phyloP scores from a whole-genome alignment of 2,888 invertebrate genomes.

The Andrena marginata region DNA sequence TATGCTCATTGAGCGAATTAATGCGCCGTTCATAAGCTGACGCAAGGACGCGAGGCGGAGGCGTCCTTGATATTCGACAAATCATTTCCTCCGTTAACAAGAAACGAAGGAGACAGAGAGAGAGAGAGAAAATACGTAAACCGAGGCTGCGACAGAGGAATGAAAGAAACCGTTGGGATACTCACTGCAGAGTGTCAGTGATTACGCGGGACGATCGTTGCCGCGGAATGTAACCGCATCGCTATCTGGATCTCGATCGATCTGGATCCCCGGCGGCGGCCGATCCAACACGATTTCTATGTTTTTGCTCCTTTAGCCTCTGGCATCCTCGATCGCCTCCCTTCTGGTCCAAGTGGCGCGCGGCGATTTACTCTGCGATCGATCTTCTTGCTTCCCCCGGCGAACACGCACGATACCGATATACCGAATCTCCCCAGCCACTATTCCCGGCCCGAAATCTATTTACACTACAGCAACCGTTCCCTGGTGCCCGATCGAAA shows the following conservation, averaged over 20 bases:
- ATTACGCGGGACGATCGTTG: conserved; percentile 66
- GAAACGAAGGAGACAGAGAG: not conserved
- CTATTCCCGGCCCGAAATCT: not conserved
- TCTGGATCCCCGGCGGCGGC: conserved; percentile 23
- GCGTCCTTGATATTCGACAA: conserved; percentile 64
- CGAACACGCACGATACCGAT: not conserved
- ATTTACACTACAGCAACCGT: conserved; percentile 2
- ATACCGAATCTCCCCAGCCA: not conserved
- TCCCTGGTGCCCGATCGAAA: not conserved
- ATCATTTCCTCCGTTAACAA: conserved; percentile 39
- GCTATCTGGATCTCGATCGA: conserved; percentile 55
- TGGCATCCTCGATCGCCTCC: conserved; percentile 40
- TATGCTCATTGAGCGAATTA: conserved; percentile 74
- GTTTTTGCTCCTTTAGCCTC: conserved; percentile 40
- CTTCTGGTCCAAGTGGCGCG: conserved; percentile 11
- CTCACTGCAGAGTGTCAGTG: conserved; percentile 75
- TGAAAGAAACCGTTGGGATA: conserved; percentile 16
- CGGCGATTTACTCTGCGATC: conserved; percentile 51
- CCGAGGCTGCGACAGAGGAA: not conserved
- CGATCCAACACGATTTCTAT: conserved; percentile 38
- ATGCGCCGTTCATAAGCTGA: conserved; percentile 65
- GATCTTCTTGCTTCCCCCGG: not conserved
- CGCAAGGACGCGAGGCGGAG: conserved; percentile 71
- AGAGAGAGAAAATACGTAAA: not conserved
- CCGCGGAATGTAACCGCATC: conserved; percentile 72